Percentiles rank a stretch among this genome's conserved stretches.
Evolutionary conservation across 1,140 invertebrate genomes (phyloP).

Genomic region (Cydia fagiglandana): DNA sequence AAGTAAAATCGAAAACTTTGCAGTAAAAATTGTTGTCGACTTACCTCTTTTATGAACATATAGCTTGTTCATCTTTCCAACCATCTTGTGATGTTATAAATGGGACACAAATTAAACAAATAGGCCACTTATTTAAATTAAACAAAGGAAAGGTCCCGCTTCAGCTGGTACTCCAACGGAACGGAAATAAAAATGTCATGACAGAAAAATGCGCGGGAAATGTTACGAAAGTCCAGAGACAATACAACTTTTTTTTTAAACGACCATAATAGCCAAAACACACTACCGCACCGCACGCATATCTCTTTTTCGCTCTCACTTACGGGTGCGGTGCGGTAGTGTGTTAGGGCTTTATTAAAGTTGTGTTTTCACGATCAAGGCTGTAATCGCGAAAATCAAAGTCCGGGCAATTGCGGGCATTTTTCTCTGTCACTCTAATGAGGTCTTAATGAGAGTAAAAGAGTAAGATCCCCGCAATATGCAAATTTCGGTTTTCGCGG

Average conservation of each 20-base stretch:
- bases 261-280: too few species aligned
- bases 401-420: too few species aligned
- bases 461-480: too few species aligned
- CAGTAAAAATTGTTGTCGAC: conserved; percentile 31
- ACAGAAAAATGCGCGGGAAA: conserved; percentile 23
- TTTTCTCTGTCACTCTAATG: too few species aligned
- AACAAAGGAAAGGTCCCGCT: not conserved
- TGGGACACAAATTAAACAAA: not conserved
- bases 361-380: too few species aligned
- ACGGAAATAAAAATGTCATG: conserved; percentile 14
- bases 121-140: not conserved
- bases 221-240: not conserved
- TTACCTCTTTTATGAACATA: conserved; percentile 66
- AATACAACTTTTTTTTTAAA: not conserved
- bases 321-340: too few species aligned
- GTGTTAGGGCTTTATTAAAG: too few species aligned
- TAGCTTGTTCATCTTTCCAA: conserved; percentile 62
- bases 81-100: conserved; percentile 45
- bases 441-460: too few species aligned
- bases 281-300: too few species aligned
- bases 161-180: conserved; percentile 2
- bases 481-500: too few species aligned
- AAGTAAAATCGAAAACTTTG: not conserved
- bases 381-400: too few species aligned
- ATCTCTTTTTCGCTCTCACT: too few species aligned